Percentiles rank a stretch among this genome's conserved stretches.
These are phyloP conservation scores for Tetrapedia diversipes DNA, from an alignment of 2,888 invertebrate genomes.

Conservation along the genomic window DNA sequence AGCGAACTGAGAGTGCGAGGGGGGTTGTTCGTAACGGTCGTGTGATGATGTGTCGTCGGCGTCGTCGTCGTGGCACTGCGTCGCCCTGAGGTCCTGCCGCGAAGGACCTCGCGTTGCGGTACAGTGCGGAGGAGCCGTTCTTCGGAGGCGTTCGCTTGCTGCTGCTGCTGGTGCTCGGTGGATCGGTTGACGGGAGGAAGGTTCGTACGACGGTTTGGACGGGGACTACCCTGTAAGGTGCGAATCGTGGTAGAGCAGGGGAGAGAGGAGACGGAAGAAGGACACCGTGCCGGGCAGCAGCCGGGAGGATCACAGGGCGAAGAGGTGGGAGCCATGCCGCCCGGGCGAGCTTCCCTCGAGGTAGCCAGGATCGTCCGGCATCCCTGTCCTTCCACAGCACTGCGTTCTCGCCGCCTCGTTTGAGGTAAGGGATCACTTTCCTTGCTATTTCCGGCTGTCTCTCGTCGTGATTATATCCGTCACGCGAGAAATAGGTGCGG, in stretches of 20 bases:
- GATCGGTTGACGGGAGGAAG: too few species aligned
- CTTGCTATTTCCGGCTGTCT: not conserved
- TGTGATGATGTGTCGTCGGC: not conserved
- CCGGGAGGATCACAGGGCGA: conserved; percentile 70
- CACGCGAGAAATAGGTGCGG: too few species aligned
- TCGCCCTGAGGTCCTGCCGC: conserved; percentile 4
- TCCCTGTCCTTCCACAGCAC: conserved; percentile 60
- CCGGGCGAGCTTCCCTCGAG: conserved; percentile 80
- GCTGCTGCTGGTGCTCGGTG: too few species aligned
- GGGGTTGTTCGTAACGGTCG: too few species aligned
- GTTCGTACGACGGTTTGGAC: too few species aligned
- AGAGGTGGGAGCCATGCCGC: conserved; percentile 81
- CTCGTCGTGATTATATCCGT: too few species aligned
- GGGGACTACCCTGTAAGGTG: too few species aligned
- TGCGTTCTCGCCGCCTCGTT: conserved; percentile 53
- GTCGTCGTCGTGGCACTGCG: not conserved
- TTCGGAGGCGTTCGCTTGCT: not conserved
- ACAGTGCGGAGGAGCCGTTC: not conserved
- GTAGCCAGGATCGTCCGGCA: conserved; percentile 71
- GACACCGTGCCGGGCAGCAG: conserved; percentile 66
- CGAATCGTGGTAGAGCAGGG: too few species aligned
- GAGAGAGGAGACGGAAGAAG: too few species aligned
- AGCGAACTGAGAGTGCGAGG: not conserved
- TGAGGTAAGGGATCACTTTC: conserved; percentile 62
- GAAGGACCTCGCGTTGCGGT: not conserved